Evolutionary conservation across 2,113 vertebrate species (phyloP).

Genomic region (Plotosus lineatus): DNA sequence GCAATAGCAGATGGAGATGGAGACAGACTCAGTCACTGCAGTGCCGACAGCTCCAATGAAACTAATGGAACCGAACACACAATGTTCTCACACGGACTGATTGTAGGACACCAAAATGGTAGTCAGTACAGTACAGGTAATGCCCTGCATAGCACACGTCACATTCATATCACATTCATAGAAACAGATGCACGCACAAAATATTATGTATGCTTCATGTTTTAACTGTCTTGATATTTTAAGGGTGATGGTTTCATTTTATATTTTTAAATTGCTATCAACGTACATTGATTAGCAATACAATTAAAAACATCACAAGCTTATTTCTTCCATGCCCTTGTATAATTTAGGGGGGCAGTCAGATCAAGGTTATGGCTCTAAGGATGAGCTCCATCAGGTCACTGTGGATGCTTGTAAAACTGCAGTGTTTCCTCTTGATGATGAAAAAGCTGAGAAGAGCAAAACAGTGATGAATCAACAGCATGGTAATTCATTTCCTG

Average conservation of each 20-base stretch:
- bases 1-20: constrained; percentile 72
- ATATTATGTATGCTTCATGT: too few species aligned
- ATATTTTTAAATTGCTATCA: too few species aligned
- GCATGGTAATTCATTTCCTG: constrained; percentile 63
- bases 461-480: constrained; percentile 53
- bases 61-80: constrained; percentile 81
- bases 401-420: constrained; percentile 60
- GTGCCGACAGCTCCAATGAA: constrained; percentile 85
- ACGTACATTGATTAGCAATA: too few species aligned
- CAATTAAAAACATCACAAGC: too few species aligned
- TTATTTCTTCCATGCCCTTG: background rate
- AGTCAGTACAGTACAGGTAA: constrained; percentile 86
- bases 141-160: constrained; percentile 1
- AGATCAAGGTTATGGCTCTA: constrained; percentile 87
- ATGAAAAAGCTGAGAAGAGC: constrained; percentile 47
- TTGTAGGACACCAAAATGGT: constrained; percentile 77
- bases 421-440: constrained; percentile 47
- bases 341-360: constrained; percentile 74
- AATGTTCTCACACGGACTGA: constrained; percentile 76
- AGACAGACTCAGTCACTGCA: constrained; percentile 85
- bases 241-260: too few species aligned
- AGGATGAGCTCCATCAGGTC: constrained; percentile 85
- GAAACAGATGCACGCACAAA: too few species aligned
- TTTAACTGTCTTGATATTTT: background rate
- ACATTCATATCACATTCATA: background rate